Evolutionary conservation across 2,888 invertebrate species (phyloP).

Genomic region (Macaria notata): DNA sequence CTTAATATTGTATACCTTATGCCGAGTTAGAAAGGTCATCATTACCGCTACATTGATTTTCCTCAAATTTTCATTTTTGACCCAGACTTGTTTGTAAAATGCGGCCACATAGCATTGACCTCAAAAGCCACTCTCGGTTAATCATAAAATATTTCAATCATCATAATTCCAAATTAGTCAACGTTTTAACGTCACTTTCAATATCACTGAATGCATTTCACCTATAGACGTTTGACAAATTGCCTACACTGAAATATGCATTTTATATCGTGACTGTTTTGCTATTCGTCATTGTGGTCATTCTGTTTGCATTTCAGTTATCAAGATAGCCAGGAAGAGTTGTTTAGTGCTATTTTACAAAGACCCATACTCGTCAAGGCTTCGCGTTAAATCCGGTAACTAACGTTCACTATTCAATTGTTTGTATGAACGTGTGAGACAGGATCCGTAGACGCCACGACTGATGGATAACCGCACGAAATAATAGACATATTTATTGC

Average conservation of each 20-base stretch:
- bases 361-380: conserved; percentile 59
- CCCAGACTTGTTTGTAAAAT: conserved; percentile 23
- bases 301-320: conserved; percentile 64
- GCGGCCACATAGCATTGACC: conserved; percentile 28
- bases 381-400: conserved; percentile 48
- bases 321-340: conserved; percentile 67
- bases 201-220: conserved; percentile 16
- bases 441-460: conserved; percentile 30
- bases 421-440: conserved; percentile 29
- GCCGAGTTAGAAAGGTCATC: conserved; percentile 35
- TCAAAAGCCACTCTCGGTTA: conserved; percentile 29
- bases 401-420: conserved; percentile 31
- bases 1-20: conserved; percentile 17
- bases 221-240: not conserved
- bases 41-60: conserved; percentile 18
- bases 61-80: conserved; percentile 25
- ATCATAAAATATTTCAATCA: conserved; percentile 20
- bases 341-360: conserved; percentile 50
- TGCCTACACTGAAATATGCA: conserved; percentile 16
- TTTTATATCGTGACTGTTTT: conserved; percentile 53
- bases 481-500: conserved; percentile 14
- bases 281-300: conserved; percentile 59
- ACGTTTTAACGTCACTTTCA: conserved; percentile 17
- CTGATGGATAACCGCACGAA: conserved; percentile 9
- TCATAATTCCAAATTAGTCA: conserved; percentile 14